Evolutionary conservation across 2,113 vertebrate genomes (phyloP), one percentile per base, ranked within the genome.

Genomic region (Orthonyx spaldingii): DNA sequence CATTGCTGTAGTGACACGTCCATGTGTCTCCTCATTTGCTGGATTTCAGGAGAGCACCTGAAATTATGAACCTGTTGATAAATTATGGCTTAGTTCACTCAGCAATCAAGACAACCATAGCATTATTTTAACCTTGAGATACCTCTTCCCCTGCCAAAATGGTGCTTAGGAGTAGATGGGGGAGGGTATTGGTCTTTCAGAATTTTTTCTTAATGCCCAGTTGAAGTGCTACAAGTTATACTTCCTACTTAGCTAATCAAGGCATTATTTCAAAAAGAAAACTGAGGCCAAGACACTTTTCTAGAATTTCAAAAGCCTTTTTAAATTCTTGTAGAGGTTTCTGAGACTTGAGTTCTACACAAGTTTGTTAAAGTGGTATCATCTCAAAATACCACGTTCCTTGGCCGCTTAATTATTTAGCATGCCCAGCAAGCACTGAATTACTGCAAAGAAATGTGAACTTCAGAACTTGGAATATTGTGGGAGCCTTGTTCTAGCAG

Each of bases 231-330:
- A 32, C 32, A 74, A 81, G 72, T 76, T 63, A 32, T 39, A 49
- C 42, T 75, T 50, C 60, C 83, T 66, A 56, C n/a, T 84, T 77
- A 61, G 46, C 32, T 83, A 87, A 41, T 92, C 78, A 87, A 81
- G 55, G 35, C 55, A 20, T 44, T 44, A 26, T 96, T 84, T 95
- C 72, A 89, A 64, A 84, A 68, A 49, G 30, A 65, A 69, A 52
- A 76, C 63, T 61, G 74, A 66, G 66, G 41, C 64, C 6, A 4
- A 65, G 63, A 59, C 55, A 76, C 41, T 72, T 52, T 19, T 15
- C 61, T 84, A 57, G 55, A 69, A 84, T 93, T 94, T 94, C 75
- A 95, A 82, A 97, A 94, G 64, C 77, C 27, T 91, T 94, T 87
- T 90, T 55, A 92, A 76, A 91, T 87, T 59, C 87, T 35, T 88